Evolutionary conservation across 1,140 invertebrate genomes (phyloP).

Genomic region (Sitobion miscanthi): DNA sequence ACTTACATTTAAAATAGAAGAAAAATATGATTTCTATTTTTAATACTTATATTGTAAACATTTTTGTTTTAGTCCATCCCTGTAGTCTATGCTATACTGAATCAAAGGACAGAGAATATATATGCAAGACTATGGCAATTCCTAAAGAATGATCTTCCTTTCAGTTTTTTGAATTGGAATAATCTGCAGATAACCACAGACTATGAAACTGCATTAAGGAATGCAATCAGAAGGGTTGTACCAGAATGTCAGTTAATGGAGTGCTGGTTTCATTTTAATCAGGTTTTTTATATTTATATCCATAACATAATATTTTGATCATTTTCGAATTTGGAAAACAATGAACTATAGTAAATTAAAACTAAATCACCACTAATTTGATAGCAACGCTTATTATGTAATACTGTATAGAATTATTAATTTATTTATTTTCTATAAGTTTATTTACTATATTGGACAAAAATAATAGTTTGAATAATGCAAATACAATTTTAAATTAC

Average conservation of each 20-base stretch:
- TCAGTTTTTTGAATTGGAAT: background rate
- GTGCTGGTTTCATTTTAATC: conserved; percentile 25
- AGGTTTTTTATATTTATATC: background rate
- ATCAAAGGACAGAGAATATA: background rate
- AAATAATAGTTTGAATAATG: too few species aligned
- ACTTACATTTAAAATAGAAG: background rate
- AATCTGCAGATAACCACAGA: background rate
- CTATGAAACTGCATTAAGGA: conserved; percentile 19
- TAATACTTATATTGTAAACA: too few species aligned
- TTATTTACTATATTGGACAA: too few species aligned
- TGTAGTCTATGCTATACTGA: background rate
- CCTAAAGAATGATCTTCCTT: background rate
- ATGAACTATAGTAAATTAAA: too few species aligned
- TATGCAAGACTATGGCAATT: conserved; percentile 21
- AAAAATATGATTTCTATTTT: too few species aligned
- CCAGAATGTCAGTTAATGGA: background rate
- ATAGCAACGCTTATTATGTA: too few species aligned
- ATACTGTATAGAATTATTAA: too few species aligned
- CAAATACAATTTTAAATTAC: too few species aligned
- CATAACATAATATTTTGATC: background rate
- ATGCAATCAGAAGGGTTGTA: background rate
- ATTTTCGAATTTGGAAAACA: too few species aligned
- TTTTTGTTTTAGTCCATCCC: background rate
- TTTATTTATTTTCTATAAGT: too few species aligned
- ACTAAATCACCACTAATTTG: too few species aligned